Evolutionary conservation across 2,888 invertebrate genomes (phyloP).

Genomic region (Hirtodrosophila trivittata): DNA sequence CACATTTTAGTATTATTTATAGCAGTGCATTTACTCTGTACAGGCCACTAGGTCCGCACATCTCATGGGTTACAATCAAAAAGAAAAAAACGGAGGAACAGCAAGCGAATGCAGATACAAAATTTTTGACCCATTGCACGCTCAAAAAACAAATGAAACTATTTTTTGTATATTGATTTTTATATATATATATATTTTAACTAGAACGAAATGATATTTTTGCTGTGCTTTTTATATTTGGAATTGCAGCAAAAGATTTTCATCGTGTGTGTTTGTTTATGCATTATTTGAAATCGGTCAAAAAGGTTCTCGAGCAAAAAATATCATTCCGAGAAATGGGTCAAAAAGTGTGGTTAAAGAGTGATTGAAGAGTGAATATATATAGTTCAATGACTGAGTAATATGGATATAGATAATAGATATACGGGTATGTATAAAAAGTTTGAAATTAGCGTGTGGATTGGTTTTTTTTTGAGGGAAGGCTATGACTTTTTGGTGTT

Average conservation of each 20-base stretch:
- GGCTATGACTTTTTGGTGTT: slow-evolving; percentile 9
- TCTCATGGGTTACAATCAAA: slow-evolving; percentile 29
- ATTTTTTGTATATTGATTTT: background rate
- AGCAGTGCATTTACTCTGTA: slow-evolving; percentile 33
- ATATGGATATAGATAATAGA: slow-evolving; percentile 32
- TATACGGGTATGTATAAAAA: too few species aligned
- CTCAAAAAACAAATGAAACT: slow-evolving; percentile 21
- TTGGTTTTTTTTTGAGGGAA: too few species aligned
- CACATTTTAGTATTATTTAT: slow-evolving; percentile 32
- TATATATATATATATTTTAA: slow-evolving; percentile 5
- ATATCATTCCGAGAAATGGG: slow-evolving; percentile 84
- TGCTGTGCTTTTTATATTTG: slow-evolving; percentile 31
- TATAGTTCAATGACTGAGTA: slow-evolving; percentile 36
- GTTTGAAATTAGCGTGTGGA: too few species aligned
- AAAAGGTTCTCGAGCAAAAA: slow-evolving; percentile 82
- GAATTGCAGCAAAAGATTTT: slow-evolving; percentile 25
- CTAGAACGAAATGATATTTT: slow-evolving; percentile 69
- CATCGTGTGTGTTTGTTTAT: background rate
- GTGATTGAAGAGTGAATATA: slow-evolving; percentile 25
- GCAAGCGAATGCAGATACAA: slow-evolving; percentile 57
- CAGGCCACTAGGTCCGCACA: slow-evolving; percentile 10
- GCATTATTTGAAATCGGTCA: slow-evolving; percentile 45
- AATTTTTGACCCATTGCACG: slow-evolving; percentile 58
- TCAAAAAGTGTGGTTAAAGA: slow-evolving; percentile 53
- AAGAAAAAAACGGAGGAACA: slow-evolving; percentile 51